phyloP scores from a whole-genome alignment of 2,113 vertebrate species.

The Electrona antarctica region DNA sequence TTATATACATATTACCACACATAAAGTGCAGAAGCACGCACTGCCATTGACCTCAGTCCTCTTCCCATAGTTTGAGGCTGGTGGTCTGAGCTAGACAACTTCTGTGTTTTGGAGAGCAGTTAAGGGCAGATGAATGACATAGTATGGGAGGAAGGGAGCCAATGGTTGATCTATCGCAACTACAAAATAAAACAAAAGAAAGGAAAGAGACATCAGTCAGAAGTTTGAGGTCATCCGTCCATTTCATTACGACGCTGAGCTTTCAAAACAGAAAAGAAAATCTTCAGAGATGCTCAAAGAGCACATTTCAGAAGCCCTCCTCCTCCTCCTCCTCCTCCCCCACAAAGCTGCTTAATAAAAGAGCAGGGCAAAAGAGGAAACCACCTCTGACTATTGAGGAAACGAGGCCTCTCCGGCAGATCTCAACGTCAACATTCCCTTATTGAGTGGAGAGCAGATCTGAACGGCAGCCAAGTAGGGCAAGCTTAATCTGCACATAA shows the following conservation, averaged over 20 bases:
- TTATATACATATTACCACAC: neutral
- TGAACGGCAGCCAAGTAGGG: conserved; percentile 13
- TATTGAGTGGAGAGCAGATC: conserved; percentile 13
- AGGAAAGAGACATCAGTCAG: conserved; percentile 13
- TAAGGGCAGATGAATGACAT: conserved; percentile 13
- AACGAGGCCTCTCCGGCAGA: conserved; percentile 24
- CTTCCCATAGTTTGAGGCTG: neutral
- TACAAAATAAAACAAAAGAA: too few species aligned
- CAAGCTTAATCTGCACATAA: conserved; percentile 19
- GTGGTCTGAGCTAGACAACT: neutral
- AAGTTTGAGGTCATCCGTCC: conserved; percentile 13
- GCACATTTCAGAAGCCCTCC: conserved; percentile 19
- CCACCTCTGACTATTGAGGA: conserved; percentile 26
- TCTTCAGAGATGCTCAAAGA: conserved; percentile 29
- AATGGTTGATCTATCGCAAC: neutral
- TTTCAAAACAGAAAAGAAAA: conserved; percentile 42
- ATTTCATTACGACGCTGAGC: conserved; percentile 33
- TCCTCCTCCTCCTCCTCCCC: conserved; percentile 1
- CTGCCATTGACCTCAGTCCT: neutral
- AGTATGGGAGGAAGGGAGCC: conserved; percentile 1
- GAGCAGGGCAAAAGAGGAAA: conserved; percentile 35
- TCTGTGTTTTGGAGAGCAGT: conserved; percentile 18
- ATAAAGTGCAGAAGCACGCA: neutral
- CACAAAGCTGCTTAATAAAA: conserved; percentile 47
- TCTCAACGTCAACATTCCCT: conserved; percentile 34